Evolutionary conservation across 2,888 invertebrate species (phyloP).

Genomic region (Chesias legatella): DNA sequence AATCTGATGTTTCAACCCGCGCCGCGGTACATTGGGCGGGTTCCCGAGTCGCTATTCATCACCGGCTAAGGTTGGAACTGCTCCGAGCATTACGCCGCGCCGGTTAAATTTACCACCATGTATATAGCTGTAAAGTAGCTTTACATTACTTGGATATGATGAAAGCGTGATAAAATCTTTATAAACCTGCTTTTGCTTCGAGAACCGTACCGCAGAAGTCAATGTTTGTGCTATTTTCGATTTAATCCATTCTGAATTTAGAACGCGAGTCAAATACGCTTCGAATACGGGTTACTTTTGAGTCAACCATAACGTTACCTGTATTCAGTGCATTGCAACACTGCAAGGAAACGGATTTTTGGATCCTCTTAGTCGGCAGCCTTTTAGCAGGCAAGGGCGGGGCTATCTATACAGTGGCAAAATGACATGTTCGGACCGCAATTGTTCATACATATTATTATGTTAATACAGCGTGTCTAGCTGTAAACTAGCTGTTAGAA

Average conservation of each 20-base stretch:
- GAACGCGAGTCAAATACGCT: conserved; percentile 2
- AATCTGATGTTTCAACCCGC: too few relatives aligned
- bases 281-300: not conserved
- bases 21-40: too few relatives aligned
- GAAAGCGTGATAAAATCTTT: conserved; percentile 14
- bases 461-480: too few relatives aligned
- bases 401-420: too few relatives aligned
- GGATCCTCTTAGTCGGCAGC: conserved; percentile 1
- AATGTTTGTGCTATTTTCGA: conserved; percentile 15
- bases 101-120: not conserved
- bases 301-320: conserved; percentile 12
- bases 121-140: not conserved
- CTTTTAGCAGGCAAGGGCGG: too few relatives aligned
- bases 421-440: too few relatives aligned
- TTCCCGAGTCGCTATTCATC: too few relatives aligned
- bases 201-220: conserved; percentile 16
- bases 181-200: conserved; percentile 9
- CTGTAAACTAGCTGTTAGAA: too few relatives aligned
- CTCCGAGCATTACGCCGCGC: not conserved
- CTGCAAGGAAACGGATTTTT: conserved; percentile 9
- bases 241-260: conserved; percentile 19
- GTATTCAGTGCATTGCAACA: conserved; percentile 6
- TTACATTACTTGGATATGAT: conserved; percentile 4
- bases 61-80: not conserved
- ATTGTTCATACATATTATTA: too few relatives aligned